Conservation (phyloP, 2,113 vertebrate species). For the Oxygymnocypris stewartii region DNA sequence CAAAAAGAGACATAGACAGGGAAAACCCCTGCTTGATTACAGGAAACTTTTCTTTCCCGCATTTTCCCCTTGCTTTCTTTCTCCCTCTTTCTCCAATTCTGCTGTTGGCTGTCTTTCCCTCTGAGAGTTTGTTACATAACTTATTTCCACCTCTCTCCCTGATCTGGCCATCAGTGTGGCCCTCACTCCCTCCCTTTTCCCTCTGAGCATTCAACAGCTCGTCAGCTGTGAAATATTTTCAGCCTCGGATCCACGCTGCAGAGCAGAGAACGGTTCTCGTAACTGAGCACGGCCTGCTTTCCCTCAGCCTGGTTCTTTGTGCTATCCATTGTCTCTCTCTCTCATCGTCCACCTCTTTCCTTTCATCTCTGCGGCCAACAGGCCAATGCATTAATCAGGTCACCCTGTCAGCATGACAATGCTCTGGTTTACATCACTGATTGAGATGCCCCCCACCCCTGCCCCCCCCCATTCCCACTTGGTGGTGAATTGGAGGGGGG, state of each 20-base stretch:
- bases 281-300: constrained; percentile 67
- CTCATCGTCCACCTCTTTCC: constrained; percentile 34
- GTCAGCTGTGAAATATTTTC: constrained; percentile 75
- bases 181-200: background rate
- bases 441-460: constrained; percentile 54
- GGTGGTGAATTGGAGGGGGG: constrained; percentile 2
- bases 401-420: constrained; percentile 66
- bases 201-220: constrained; percentile 41
- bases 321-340: background rate
- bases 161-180: constrained; percentile 1
- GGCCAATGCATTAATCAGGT: constrained; percentile 71
- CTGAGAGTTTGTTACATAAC: constrained; percentile 73
- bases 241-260: constrained; percentile 61
- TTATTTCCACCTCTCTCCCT: constrained; percentile 64
- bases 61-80: constrained; percentile 33
- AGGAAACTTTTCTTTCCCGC: constrained; percentile 51
- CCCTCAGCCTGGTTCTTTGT: constrained; percentile 40
- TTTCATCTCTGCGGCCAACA: constrained; percentile 73
- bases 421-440: constrained; percentile 76
- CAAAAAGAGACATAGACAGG: constrained; percentile 36
- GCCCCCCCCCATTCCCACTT: constrained; percentile 6
- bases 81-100: constrained; percentile 52
- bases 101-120: constrained; percentile 53
- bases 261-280: constrained; percentile 62
- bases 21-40: constrained; percentile 41